A percentile compares a stretch with the other conserved stretches of the same genome.
These are phyloP conservation scores for Drosophila greeni DNA, from an alignment of 2,888 invertebrate genomes.

Conservation along the genomic window DNA sequence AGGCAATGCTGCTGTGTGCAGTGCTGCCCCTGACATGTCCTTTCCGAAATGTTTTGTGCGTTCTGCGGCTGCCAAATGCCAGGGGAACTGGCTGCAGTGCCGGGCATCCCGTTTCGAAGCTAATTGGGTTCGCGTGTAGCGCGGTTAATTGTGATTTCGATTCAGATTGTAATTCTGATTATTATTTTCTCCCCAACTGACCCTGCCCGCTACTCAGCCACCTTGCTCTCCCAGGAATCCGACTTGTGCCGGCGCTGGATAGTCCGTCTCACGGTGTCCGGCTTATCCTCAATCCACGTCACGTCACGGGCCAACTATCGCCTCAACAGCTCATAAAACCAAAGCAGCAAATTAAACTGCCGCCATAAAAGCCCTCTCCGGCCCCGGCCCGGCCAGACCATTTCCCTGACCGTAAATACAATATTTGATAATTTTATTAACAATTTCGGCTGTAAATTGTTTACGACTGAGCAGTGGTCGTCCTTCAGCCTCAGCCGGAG, in stretches of 20 bases:
- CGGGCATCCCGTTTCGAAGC: slow-evolving; percentile 15
- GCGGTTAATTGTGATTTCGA: slow-evolving; percentile 43
- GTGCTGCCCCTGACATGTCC: slow-evolving; percentile 33
- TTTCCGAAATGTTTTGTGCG: slow-evolving; percentile 61
- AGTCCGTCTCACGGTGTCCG: background rate
- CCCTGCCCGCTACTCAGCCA: background rate
- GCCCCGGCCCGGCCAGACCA: slow-evolving; percentile 37
- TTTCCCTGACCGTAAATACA: slow-evolving; percentile 69
- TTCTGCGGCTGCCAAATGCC: slow-evolving; percentile 62
- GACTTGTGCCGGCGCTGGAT: background rate
- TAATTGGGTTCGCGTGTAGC: slow-evolving; percentile 38
- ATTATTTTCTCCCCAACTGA: slow-evolving; percentile 13
- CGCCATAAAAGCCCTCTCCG: slow-evolving; percentile 57
- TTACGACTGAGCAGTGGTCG: slow-evolving; percentile 56
- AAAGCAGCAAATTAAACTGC: slow-evolving; percentile 71
- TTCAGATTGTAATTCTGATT: slow-evolving; percentile 16
- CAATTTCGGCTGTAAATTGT: slow-evolving; percentile 72
- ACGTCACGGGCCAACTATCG: slow-evolving; percentile 50
- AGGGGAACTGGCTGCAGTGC: slow-evolving; percentile 42
- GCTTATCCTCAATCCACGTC: slow-evolving; percentile 31
- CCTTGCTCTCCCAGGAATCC: too few relatives aligned
- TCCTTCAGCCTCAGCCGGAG: slow-evolving; percentile 19
- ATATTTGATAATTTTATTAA: slow-evolving; percentile 75
- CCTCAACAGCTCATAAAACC: slow-evolving; percentile 72
- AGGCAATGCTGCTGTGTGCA: slow-evolving; percentile 8